Conservation (phyloP, 2,113 vertebrate species). For the Cyanoderma ruficeps region DNA sequence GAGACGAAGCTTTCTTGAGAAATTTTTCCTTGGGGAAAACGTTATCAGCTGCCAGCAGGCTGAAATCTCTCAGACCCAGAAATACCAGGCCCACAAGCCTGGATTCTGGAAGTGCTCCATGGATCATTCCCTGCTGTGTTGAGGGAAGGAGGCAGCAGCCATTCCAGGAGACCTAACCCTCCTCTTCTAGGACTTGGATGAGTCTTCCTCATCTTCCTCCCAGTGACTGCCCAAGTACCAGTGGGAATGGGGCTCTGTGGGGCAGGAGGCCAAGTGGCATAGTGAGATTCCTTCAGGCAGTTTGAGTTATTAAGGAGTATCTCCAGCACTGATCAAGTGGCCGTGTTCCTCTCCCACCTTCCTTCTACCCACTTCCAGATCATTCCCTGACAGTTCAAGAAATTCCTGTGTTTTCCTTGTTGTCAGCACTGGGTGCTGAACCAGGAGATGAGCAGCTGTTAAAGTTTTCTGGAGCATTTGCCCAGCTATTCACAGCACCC, state of each 20-base stretch:
- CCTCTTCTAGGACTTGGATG: not conserved
- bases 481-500: not conserved
- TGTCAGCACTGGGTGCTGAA: not conserved
- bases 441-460: rapidly evolving
- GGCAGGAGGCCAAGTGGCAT: not conserved
- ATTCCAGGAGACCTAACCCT: not conserved
- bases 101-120: not conserved
- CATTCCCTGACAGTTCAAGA: not conserved
- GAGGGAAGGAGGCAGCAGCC: not conserved
- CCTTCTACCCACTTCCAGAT: not conserved
- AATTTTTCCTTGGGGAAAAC: no score
- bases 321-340: not conserved
- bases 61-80: no score
- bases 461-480: not conserved
- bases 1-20: no score
- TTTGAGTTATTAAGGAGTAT: not conserved
- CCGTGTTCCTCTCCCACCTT: not conserved
- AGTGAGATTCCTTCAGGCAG: not conserved
- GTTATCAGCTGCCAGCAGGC: no score
- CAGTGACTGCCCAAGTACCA: not conserved
- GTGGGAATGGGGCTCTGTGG: not conserved
- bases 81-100: not conserved
- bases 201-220: not conserved
- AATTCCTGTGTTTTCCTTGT: not conserved
- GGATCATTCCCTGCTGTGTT: not conserved